phyloP scores from a whole-genome alignment of 2,888 invertebrate genomes.

The Leucoma salicis region DNA sequence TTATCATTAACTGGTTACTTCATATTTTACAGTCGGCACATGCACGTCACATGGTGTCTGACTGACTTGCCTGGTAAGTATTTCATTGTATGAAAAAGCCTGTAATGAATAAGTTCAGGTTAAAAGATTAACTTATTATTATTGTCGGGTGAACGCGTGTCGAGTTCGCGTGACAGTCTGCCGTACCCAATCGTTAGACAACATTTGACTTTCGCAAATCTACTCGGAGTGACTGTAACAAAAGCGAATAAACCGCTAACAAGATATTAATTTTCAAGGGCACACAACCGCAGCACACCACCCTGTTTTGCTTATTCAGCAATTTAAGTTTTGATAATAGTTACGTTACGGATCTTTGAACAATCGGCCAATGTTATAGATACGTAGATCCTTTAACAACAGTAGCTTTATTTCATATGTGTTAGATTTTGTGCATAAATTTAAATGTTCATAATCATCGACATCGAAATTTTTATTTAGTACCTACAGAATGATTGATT shows the following conservation, averaged over 20 bases:
- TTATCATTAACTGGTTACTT: constrained; percentile 28
- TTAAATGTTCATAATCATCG: too few relatives aligned
- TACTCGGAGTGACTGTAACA: constrained; percentile 51
- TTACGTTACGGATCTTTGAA: constrained; percentile 2
- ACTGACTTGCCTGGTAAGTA: constrained; percentile 27
- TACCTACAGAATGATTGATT: too few relatives aligned
- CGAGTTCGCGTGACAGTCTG: constrained; percentile 63
- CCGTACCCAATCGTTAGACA: constrained; percentile 71
- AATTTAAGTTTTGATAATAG: constrained; percentile 3
- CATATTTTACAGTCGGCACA: constrained; percentile 25
- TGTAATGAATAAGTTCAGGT: not conserved
- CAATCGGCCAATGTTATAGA: constrained; percentile 5
- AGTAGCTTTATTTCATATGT: constrained; percentile 10
- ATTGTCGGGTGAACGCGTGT: constrained; percentile 36
- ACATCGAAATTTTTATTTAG: too few relatives aligned
- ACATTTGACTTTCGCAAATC: constrained; percentile 67
- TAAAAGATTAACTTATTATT: too few relatives aligned
- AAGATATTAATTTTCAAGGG: constrained; percentile 54
- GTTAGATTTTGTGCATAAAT: too few relatives aligned
- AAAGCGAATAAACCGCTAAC: constrained; percentile 56
- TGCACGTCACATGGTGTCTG: constrained; percentile 20
- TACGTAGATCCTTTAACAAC: constrained; percentile 6
- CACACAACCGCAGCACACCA: constrained; percentile 22
- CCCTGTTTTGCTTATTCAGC: constrained; percentile 5
- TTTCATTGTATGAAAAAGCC: not conserved